Evolutionary conservation across 2,113 vertebrate genomes (phyloP), one percentile per base, ranked within the genome.

Genomic region (Thymallus thymallus): DNA sequence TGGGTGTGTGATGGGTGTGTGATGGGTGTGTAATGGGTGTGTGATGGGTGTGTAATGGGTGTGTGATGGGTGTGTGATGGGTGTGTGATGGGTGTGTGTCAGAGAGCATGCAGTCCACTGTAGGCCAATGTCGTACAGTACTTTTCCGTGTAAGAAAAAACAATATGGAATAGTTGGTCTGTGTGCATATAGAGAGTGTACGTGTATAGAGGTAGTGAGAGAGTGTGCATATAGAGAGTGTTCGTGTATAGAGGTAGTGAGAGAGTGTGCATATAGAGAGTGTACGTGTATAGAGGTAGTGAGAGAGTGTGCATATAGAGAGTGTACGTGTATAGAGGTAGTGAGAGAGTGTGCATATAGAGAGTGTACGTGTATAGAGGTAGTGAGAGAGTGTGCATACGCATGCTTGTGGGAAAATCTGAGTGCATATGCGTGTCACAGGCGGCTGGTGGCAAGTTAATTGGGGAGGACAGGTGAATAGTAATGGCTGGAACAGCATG

Each of bases 31-130:
- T n/a, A n/a, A n/a, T n/a, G n/a, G n/a, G 68, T 76, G 74, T 46
- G 68, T 76, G 75, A 56, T 62, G 76, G 67, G 70, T 66, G 72
- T 23, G 65, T 32, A 68, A 48, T 67, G 56, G 48, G 64, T 30
- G 58, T 22, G n/a, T n/a, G n/a, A n/a, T n/a, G n/a, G n/a, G 68
- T 76, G 74, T 46, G 68, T 76, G 75, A 56, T 62, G 76, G 67
- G 70, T 66, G 72, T 23, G 65, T 32, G 71, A 48, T 67, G 56
- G 48, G 64, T 30, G 58, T 22, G 35, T 9, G 35, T 41, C 9
- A 41, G 35, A 41, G 35, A 41, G 35, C 7, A 41, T 35, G 35
- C 7, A 35, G 35, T 6, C 6, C 35, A 10, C 35, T 41, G 9
- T 41, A 10, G 35, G 9, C 35, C 35, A 10, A 41, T 41, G 35